Evolutionary conservation across 2,113 vertebrate species (phyloP), one percentile per base, ranked within the genome.

Genomic region (Pholis gunnellus): DNA sequence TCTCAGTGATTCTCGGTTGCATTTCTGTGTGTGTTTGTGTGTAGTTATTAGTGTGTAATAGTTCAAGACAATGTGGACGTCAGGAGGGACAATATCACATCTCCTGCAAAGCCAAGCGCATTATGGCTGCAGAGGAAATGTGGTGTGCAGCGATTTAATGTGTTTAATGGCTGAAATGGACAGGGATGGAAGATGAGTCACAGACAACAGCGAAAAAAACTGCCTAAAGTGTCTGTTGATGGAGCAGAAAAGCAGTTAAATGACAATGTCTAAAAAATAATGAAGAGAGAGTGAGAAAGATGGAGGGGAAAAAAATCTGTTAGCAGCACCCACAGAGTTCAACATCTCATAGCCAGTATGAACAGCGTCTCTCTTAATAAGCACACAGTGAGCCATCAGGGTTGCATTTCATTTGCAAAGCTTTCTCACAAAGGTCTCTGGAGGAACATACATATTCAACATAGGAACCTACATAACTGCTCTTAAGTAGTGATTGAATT

Each of bases 101-200:
- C 81, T 81, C 75, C 86, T 6, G 50, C 75, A 60, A 75, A 80
- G 87, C 66, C 66, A 27, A 85, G 76, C 50, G 15, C 79, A 72
- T 86, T 80, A 78, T 18, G 57, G 61, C 27, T 36, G 36, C 36
- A 29, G 78, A 64, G 68, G 67, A 81, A 89, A 82, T 84, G 89
- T 79, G 74, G 42, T 73, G 79, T 83, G 69, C 20, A 72, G 72
- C 42, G 5, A 76, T 75, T 83, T 57, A 67, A 5, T 74, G 80
- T 48, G 71, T 87, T 81, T 83, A 83, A 89, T 68, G 80, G 79
- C 65, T 73, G 82, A 86, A 34, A 85, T 73, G 71, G 74, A 67
- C 81, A 50, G 48, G 64, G 64, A 71, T 25, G 25, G 31, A 31
- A 75, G 81, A 84, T 69, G 59, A 75, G n/a, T 48, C 63, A 57